A percentile compares a stretch with the other conserved stretches of the same genome.
Evolutionary conservation across 2,113 vertebrate species (phyloP).

Genomic region (Mionectes macconnelli): DNA sequence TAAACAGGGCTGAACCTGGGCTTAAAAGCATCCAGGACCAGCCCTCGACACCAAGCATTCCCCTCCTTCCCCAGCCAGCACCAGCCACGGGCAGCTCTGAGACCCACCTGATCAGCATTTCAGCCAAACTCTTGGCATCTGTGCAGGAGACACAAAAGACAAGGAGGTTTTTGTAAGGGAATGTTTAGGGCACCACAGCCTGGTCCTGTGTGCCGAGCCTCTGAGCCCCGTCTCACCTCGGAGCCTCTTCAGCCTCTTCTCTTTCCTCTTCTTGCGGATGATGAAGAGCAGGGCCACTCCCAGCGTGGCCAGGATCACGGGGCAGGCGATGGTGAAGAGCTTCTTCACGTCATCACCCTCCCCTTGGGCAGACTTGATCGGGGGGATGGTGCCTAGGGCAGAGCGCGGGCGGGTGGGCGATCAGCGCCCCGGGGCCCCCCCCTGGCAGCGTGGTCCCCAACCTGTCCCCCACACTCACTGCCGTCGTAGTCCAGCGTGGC

Average conservation of each 20-base stretch:
- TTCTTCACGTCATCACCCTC: conserved; percentile 95
- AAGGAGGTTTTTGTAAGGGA: background rate
- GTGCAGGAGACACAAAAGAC: background rate
- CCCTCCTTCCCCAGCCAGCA: background rate
- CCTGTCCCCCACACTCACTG: conserved; percentile 80
- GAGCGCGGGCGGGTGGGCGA: fast-evolving
- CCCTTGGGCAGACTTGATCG: conserved; percentile 93
- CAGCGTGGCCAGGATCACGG: conserved; percentile 91
- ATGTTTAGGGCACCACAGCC: background rate
- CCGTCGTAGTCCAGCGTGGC: conserved; percentile 96
- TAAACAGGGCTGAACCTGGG: fast-evolving
- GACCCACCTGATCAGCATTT: conserved; percentile 96
- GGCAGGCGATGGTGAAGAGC: conserved; percentile 94
- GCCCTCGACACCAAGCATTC: background rate
- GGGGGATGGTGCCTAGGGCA: conserved; percentile 89
- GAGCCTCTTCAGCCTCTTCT: conserved; percentile 93
- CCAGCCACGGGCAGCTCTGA: fast-evolving
- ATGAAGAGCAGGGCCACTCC: conserved; percentile 92
- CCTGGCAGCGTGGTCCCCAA: fast-evolving
- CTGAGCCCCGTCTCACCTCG: conserved; percentile 78
- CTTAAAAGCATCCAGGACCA: background rate
- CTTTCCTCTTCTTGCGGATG: conserved; percentile 95
- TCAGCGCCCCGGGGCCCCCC: fast-evolving
- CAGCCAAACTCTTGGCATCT: conserved; percentile 98
- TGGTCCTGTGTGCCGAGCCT: fast-evolving